Conservation (phyloP, 2,797 vertebrate genomes). For the Mus spretus region DNA sequence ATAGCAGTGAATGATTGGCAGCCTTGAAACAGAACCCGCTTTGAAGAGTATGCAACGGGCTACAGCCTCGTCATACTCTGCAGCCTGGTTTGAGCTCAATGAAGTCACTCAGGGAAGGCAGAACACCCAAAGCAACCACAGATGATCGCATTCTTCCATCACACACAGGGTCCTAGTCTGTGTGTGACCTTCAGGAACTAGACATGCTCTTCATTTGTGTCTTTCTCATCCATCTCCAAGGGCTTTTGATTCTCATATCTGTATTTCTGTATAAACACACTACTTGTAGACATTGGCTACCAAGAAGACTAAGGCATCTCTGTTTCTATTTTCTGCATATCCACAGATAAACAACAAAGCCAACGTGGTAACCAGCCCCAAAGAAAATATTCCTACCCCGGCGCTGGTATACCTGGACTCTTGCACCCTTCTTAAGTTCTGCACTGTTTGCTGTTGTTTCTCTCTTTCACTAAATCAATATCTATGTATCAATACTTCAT, state of each 20-base stretch:
- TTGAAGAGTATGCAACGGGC: constrained; percentile 53
- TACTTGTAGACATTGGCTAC: constrained; percentile 82
- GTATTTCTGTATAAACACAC: constrained; percentile 83
- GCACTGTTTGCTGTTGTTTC: constrained; percentile 85
- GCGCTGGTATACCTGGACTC: constrained; percentile 96
- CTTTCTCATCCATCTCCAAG: constrained; percentile 78
- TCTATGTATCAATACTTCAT: constrained; percentile 38
- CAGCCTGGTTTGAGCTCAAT: constrained; percentile 59
- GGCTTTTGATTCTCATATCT: constrained; percentile 86
- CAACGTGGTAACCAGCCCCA: constrained; percentile 98
- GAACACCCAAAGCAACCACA: constrained; percentile 62
- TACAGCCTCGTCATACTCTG: constrained; percentile 60
- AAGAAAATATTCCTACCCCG: constrained; percentile 96
- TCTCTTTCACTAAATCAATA: constrained; percentile 74
- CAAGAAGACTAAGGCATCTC: constrained; percentile 88
- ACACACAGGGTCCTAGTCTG: background rate
- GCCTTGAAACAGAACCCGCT: constrained; percentile 4
- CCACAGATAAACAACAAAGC: constrained; percentile 99
- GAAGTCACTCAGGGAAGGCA: constrained; percentile 70
- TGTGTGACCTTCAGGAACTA: constrained; percentile 53
- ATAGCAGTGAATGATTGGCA: constrained; percentile 37
- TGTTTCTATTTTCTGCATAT: constrained; percentile 94
- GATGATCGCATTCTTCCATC: background rate
- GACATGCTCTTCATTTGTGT: constrained; percentile 42
- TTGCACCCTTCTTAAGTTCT: constrained; percentile 87